Percentiles rank a stretch among this genome's conserved stretches.
These are phyloP conservation scores for Gerris lacustris DNA, from an alignment of 2,888 invertebrate species.

Conservation along the genomic window DNA sequence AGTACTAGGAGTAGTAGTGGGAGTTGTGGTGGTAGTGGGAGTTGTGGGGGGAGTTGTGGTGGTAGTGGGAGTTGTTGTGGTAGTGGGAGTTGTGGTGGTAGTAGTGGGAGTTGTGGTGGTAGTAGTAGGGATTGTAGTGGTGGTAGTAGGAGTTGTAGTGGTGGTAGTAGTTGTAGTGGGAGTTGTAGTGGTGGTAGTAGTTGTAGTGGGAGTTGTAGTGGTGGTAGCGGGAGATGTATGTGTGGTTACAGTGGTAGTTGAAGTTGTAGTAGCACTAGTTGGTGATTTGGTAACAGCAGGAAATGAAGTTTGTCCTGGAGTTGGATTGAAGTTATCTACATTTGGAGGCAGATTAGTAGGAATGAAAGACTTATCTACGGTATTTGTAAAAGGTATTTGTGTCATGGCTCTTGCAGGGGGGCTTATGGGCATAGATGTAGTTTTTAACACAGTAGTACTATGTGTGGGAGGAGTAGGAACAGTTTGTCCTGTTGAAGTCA, in stretches of 20 bases:
- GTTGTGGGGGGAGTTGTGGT: not conserved
- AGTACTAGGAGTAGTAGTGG: not conserved
- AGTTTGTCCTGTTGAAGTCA: not conserved
- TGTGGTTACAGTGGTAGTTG: not conserved
- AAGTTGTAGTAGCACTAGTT: slow-evolving; percentile 1
- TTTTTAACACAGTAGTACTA: too few relatives aligned
- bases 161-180: not conserved
- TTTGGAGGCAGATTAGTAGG: not conserved
- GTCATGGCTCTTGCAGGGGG: too few relatives aligned
- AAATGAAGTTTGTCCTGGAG: too few relatives aligned
- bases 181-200: not conserved
- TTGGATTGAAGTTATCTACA: too few relatives aligned
- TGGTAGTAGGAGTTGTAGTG: not conserved
- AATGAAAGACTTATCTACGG: not conserved
- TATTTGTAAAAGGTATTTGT: too few relatives aligned
- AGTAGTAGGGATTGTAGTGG: slow-evolving; percentile 6
- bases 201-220: slow-evolving; percentile 8
- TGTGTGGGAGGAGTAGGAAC: not conserved
- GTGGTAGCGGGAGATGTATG: not conserved
- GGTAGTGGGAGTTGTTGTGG: slow-evolving; percentile 8
- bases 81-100: slow-evolving; percentile 5
- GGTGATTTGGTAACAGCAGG: slow-evolving; percentile 1
- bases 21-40: slow-evolving; percentile 10
- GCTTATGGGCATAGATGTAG: too few relatives aligned
- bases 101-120: not conserved